phyloP scores from a whole-genome alignment of 2,888 invertebrate species.

The Gibbula magus region DNA sequence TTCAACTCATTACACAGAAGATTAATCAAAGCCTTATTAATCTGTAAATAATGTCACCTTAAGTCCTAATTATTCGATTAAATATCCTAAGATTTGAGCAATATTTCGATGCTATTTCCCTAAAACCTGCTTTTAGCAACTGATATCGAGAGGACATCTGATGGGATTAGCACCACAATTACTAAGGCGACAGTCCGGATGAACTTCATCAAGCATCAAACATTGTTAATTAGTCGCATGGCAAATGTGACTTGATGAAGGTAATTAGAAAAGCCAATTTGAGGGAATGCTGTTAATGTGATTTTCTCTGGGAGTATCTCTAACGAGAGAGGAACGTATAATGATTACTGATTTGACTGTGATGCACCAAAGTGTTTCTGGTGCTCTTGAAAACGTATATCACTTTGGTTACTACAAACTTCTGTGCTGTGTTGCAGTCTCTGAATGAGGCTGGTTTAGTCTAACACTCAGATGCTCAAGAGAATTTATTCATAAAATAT shows the following conservation, averaged over 20 bases:
- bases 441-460: too few species aligned
- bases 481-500: too few species aligned
- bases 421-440: too few species aligned
- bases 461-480: too few species aligned
- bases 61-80: background rate
- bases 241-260: constrained; percentile 14
- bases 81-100: background rate
- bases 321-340: too few species aligned
- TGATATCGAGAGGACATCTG: background rate
- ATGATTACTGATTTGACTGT: too few species aligned
- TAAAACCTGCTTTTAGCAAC: background rate
- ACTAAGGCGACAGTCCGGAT: constrained; percentile 9
- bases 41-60: background rate
- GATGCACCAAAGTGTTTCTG: too few species aligned
- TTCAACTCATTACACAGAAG: background rate
- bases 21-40: background rate
- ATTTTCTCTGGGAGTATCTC: background rate
- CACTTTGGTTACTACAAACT: too few species aligned
- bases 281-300: background rate
- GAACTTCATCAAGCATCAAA: background rate
- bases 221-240: constrained; percentile 4
- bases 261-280: constrained; percentile 18
- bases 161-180: constrained; percentile 2
- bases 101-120: background rate
- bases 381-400: too few species aligned